phyloP scores from a whole-genome alignment of 2,888 invertebrate species.

The Synanthedon formicaeformis region DNA sequence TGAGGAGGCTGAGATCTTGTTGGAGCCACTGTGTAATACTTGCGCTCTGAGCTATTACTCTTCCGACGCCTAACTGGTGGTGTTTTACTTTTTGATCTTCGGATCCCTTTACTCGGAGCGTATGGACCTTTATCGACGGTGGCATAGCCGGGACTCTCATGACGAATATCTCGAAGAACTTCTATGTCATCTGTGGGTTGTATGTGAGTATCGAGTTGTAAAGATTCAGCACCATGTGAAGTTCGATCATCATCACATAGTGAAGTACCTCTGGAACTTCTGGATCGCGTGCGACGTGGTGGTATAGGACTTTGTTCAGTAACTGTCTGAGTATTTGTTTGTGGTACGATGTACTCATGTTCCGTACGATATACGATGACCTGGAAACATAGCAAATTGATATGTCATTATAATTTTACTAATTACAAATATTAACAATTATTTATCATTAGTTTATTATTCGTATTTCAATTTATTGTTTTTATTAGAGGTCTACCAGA shows the following conservation, averaged over 20 bases:
- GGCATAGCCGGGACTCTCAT: conserved; percentile 77
- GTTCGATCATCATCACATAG: conserved; percentile 78
- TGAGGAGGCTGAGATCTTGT: conserved; percentile 66
- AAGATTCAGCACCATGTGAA: conserved; percentile 77
- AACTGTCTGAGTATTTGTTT: conserved; percentile 53
- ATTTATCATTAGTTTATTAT: not conserved
- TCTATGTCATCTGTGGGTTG: conserved; percentile 36
- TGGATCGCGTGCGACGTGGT: conserved; percentile 69
- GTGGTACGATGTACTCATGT: conserved; percentile 75
- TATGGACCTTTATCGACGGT: conserved; percentile 80
- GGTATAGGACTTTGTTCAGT: conserved; percentile 70
- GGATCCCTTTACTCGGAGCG: conserved; percentile 70
- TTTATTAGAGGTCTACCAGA: no score
- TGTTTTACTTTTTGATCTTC: conserved; percentile 68
- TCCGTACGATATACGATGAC: conserved; percentile 75
- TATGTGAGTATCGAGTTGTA: conserved; percentile 63
- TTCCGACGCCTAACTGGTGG: conserved; percentile 55
- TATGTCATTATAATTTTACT: not conserved
- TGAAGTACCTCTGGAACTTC: conserved; percentile 66
- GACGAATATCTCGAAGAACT: conserved; percentile 47
- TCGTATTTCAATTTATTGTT: not conserved
- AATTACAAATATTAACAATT: not conserved
- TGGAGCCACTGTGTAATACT: conserved; percentile 77
- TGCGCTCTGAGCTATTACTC: conserved; percentile 65
- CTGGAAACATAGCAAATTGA: conserved; percentile 39